phyloP scores from a whole-genome alignment of 2,113 vertebrate genomes.

The Alces alces region DNA sequence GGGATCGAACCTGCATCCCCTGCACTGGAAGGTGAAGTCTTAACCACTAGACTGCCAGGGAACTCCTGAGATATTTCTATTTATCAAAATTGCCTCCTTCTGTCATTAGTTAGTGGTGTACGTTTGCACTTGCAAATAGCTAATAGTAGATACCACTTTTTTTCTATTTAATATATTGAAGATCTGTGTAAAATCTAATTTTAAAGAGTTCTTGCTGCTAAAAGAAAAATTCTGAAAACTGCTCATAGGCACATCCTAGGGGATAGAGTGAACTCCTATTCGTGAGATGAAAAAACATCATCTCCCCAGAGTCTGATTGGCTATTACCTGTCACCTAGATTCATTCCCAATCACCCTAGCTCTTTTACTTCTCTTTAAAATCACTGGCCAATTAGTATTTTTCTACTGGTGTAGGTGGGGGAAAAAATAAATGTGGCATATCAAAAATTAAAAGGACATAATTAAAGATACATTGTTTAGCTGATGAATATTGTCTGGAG shows the following conservation, averaged over 20 bases:
- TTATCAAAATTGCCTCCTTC: background rate
- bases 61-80: background rate
- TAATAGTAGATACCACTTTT: background rate
- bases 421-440: background rate
- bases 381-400: background rate
- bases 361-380: background rate
- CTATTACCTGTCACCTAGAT: background rate
- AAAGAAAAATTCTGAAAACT: background rate
- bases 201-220: background rate
- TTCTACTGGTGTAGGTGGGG: background rate
- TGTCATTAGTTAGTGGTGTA: background rate
- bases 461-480: background rate
- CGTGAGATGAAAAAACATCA: accelerated
- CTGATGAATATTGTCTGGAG: background rate
- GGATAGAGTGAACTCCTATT: background rate
- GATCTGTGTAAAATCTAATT: background rate
- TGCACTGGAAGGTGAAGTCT: background rate
- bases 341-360: background rate
- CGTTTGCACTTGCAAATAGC: background rate
- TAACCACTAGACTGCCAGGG: background rate
- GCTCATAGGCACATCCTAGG: background rate
- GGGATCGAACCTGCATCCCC: background rate
- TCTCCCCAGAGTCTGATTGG: background rate
- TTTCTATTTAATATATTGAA: background rate
- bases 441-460: background rate